Evolutionary conservation across 2,888 invertebrate genomes (phyloP), one percentile per base, ranked within the genome.

Genomic region (Heterodera filipjevi): DNA sequence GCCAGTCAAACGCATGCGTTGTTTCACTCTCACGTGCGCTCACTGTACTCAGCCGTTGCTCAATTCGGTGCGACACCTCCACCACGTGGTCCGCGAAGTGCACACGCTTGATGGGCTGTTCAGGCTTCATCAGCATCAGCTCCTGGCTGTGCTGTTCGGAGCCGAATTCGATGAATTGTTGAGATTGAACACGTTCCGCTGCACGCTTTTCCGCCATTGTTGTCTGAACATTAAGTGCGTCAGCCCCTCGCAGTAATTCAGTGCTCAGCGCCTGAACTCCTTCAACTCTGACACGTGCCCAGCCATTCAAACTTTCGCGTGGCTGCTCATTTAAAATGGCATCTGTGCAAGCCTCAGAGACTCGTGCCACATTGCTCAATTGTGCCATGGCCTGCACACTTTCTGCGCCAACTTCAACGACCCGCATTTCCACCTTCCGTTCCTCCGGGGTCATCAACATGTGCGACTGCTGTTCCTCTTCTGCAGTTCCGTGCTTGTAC

Each of bases 371-470:
- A 27, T 59, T 27, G 44, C 66, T 22, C 44, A 75, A 14, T 39
- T 75, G 64, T 16, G 30, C 30, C 46, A 53, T 10, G 30, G 32
- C 59, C 22, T 75, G 66, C 8, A 33, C 68, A 32, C 59, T 53
- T 64, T 75, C 66, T n/a, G 46, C 33, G 27, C 68, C 68, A 64
- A 30, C 30, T 75, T 49, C 53, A 1, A 44, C 44, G 19, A 64
- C 6, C 22, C 33, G 66, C 68, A 66, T 33, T 33, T 5, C 30
- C n/a, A 32, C n/a, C 35, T 46, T 19, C 35, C 22, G 49, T 33
- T 64, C 22, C 19, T 22, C 16, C 33, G 68, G 68, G 0, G 35
- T 16, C 33, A 16, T 19, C 68, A 68, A 68, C n/a, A 27, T 5
- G 8, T 27, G 59, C 35, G 14, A 33, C 33, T 2, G 0, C 1